Conservation (phyloP, 2,113 vertebrate species). For the Mesembrinibis cayennensis region DNA sequence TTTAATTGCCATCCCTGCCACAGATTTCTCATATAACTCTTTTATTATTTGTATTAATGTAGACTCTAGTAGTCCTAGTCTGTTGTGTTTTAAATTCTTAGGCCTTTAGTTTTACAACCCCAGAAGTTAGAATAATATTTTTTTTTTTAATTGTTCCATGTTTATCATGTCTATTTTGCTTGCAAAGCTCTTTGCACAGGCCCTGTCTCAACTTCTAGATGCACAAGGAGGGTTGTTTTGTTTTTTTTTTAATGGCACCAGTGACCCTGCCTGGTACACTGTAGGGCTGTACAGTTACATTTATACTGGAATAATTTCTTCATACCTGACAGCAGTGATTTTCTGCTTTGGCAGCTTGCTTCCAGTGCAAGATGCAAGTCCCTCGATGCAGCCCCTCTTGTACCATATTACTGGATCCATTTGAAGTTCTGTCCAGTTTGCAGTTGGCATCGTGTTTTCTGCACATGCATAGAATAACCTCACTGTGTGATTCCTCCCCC, state of each 20-base stretch:
- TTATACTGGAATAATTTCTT: background rate
- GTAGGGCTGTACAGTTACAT: background rate
- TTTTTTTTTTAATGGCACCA: background rate
- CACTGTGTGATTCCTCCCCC: background rate
- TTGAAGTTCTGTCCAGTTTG: background rate
- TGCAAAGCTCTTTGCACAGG: background rate
- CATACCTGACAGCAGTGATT: background rate
- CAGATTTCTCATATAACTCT: background rate
- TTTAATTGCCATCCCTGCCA: background rate
- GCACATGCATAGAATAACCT: background rate
- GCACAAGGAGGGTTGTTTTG: fast-evolving
- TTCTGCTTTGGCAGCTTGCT: background rate
- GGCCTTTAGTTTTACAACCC: background rate
- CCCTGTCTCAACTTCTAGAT: background rate
- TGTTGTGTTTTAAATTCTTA: background rate
- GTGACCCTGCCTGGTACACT: background rate
- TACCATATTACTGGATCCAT: background rate
- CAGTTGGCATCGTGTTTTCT: background rate
- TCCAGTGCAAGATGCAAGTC: background rate
- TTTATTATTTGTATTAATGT: background rate
- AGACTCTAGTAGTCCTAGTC: background rate
- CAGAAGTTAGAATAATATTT: background rate
- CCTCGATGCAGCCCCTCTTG: fast-evolving
- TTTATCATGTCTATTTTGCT: background rate
- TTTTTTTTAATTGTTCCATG: background rate